phyloP scores from a whole-genome alignment of 1,140 invertebrate genomes.

The Drosophila sproati region DNA sequence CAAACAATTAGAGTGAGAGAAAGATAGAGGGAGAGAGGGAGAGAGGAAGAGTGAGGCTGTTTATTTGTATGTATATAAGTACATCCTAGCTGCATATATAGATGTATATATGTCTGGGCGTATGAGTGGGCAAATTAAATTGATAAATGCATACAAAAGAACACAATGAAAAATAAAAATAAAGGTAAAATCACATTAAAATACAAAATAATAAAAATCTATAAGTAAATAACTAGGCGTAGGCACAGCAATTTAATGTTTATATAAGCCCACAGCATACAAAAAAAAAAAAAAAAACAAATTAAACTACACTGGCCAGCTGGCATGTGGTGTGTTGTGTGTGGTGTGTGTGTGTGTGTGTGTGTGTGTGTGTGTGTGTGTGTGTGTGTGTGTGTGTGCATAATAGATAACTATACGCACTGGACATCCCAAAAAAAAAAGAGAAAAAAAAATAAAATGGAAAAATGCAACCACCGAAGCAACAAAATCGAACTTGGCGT shows the following conservation, averaged over 20 bases:
- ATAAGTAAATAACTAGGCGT: conserved; percentile 65
- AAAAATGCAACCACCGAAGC: not conserved
- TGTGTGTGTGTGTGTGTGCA: too few relatives aligned
- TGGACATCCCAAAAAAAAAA: not conserved
- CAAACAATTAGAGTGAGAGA: not conserved
- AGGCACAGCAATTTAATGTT: conserved; percentile 80
- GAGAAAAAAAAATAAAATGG: not conserved
- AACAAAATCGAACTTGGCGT: not conserved
- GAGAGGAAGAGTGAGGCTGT: conserved; percentile 14
- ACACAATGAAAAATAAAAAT: conserved; percentile 1
- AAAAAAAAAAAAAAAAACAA: not conserved
- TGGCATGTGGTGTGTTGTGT: too few relatives aligned
- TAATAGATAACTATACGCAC: too few relatives aligned
- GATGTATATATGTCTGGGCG: not conserved
- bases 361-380: too few relatives aligned
- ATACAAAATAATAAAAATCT: conserved; percentile 56
- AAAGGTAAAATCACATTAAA: conserved; percentile 29
- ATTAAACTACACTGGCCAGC: not conserved
- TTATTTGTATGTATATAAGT: conserved; percentile 26
- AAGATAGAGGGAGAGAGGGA: not conserved
- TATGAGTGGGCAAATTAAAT: conserved; percentile 48
- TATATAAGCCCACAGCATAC: conserved; percentile 39
- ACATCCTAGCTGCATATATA: not conserved
- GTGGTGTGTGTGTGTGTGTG: too few relatives aligned
- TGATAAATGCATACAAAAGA: conserved; percentile 69